Percentiles rank a stretch among this genome's conserved stretches.
phyloP scores from a whole-genome alignment of 1,140 invertebrate species.

The Scaptomyza montana region DNA sequence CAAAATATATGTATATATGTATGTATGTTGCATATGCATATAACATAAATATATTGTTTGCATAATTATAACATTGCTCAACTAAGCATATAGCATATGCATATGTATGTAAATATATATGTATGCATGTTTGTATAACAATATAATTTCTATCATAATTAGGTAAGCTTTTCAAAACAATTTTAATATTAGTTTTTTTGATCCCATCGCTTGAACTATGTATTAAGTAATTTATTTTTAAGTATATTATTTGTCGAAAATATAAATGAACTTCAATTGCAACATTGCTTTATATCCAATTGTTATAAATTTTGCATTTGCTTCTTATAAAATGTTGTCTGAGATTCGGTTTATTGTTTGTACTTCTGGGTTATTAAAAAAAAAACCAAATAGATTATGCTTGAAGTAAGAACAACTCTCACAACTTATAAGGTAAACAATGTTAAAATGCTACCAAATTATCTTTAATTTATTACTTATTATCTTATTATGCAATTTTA shows the following conservation, averaged over 20 bases:
- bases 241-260: constrained; percentile 3
- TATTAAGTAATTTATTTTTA: too few species aligned
- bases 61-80: constrained; percentile 21
- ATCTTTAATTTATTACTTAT: constrained; percentile 4
- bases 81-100: constrained; percentile 7
- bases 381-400: not conserved
- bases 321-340: constrained; percentile 11
- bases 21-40: constrained; percentile 11
- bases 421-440: not conserved
- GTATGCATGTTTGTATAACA: constrained; percentile 8
- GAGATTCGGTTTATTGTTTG: constrained; percentile 7
- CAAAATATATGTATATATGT: constrained; percentile 13
- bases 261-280: constrained; percentile 1
- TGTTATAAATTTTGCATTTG: not conserved
- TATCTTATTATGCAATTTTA: constrained; percentile 9
- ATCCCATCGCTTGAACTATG: constrained; percentile 25
- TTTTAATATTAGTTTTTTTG: constrained; percentile 25
- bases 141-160: constrained; percentile 13
- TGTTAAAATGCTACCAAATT: not conserved
- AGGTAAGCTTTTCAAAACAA: constrained; percentile 27
- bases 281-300: not conserved
- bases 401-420: constrained; percentile 5
- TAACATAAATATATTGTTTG: constrained; percentile 23
- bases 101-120: constrained; percentile 14
- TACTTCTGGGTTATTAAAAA: constrained; percentile 22